A percentile compares a stretch with the other conserved stretches of the same genome.
phyloP scores from a whole-genome alignment of 2,113 vertebrate genomes.

The Sylvilagus bachmani region DNA sequence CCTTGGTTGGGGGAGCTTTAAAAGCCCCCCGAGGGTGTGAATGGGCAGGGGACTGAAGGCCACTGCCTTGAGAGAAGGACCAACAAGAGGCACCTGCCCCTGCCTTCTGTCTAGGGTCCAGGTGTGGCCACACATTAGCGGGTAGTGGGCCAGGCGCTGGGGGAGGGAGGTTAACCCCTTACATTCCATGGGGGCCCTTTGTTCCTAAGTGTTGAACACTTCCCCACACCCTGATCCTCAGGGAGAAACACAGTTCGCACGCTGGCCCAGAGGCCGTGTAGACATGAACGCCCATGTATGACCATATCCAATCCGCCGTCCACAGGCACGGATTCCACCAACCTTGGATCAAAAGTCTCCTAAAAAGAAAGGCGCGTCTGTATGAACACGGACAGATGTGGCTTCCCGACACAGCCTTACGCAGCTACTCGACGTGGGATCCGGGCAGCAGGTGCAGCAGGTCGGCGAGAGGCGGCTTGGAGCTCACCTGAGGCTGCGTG shows the following conservation, averaged over 20 bases:
- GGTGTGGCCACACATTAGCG: conserved; percentile 23
- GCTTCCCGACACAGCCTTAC: too few relatives aligned
- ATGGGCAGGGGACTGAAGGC: background rate
- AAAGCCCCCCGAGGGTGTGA: conserved; percentile 66
- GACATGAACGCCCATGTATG: too few relatives aligned
- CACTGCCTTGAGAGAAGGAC: conserved; percentile 46
- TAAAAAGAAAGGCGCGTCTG: too few relatives aligned
- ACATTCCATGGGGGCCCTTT: background rate
- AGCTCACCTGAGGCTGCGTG: too few relatives aligned
- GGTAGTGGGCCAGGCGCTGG: conserved; percentile 55
- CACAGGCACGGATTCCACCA: too few relatives aligned
- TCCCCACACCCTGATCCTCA: background rate
- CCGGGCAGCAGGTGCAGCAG: too few relatives aligned
- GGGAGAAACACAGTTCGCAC: background rate
- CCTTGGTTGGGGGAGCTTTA: conserved; percentile 16
- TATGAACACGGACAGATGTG: too few relatives aligned
- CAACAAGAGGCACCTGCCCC: conserved; percentile 77
- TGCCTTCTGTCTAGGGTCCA: background rate
- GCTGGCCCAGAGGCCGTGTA: background rate
- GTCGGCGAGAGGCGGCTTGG: too few relatives aligned
- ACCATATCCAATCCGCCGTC: background rate
- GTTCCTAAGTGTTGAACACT: background rate
- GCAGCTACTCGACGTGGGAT: too few relatives aligned
- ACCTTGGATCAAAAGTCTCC: too few relatives aligned
- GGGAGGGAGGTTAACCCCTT: conserved; percentile 47